phyloP scores from a whole-genome alignment of 1,140 invertebrate species.

The Leptinotarsa defecta region DNA sequence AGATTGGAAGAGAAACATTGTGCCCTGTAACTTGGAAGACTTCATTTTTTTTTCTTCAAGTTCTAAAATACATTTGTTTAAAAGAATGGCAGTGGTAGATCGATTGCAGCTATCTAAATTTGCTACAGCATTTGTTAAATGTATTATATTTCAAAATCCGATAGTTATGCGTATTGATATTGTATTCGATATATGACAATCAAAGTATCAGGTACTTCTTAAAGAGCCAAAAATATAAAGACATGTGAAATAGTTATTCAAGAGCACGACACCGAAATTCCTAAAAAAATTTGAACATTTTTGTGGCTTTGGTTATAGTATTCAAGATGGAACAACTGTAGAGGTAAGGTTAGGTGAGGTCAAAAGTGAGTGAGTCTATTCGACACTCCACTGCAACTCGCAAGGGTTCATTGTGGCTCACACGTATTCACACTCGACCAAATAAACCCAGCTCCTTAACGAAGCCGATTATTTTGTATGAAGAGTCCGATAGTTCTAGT shows the following conservation, averaged over 20 bases:
- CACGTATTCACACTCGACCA: no score
- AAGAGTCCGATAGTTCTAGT: no score
- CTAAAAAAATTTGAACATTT: background rate
- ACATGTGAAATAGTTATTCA: slow-evolving; percentile 1
- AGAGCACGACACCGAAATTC: background rate
- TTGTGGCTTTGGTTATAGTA: background rate
- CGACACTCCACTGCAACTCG: no score
- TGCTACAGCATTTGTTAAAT: background rate
- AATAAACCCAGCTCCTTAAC: no score
- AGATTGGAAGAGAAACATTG: background rate
- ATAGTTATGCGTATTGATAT: no score
- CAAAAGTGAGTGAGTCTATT: no score
- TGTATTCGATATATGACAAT: no score
- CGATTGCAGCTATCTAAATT: background rate
- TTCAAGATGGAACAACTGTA: background rate
- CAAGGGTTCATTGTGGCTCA: no score
- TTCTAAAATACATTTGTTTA: background rate
- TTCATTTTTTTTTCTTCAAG: background rate
- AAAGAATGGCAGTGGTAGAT: background rate
- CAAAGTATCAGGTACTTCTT: no score
- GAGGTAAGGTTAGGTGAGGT: background rate
- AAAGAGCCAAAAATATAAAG: background rate
- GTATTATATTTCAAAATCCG: no score
- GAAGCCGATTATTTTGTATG: no score
- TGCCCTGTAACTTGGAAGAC: background rate